phyloP scores from a whole-genome alignment of 2,113 vertebrate species.

The Sturnira hondurensis region DNA sequence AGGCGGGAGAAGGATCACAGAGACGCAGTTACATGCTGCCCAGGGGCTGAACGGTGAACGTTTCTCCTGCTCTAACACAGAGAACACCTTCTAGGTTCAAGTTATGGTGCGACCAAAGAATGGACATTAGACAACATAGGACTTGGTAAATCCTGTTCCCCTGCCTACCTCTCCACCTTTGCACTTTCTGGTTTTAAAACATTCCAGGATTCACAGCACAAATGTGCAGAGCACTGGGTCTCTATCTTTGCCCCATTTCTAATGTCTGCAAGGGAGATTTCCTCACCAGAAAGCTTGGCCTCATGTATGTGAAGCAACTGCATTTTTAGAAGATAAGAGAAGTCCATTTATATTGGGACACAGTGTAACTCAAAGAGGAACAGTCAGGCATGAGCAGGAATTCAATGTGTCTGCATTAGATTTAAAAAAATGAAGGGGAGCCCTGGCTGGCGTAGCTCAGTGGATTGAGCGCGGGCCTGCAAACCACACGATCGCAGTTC shows the following conservation, averaged over 20 bases:
- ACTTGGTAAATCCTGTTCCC: background rate
- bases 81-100: background rate
- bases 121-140: background rate
- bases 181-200: background rate
- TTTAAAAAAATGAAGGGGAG: background rate
- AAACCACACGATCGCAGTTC: too few relatives aligned
- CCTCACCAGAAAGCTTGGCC: background rate
- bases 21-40: background rate
- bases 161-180: background rate
- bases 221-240: background rate
- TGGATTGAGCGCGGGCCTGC: too few relatives aligned
- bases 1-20: background rate
- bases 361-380: background rate
- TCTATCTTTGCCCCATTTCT: background rate
- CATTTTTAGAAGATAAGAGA: constrained; percentile 40
- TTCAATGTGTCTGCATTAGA: background rate
- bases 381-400: background rate
- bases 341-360: background rate
- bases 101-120: background rate
- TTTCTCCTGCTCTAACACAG: background rate
- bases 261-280: background rate
- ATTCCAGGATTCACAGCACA: background rate
- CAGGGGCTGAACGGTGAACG: background rate
- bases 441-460: too few relatives aligned
- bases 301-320: constrained; percentile 18